Evolutionary conservation across 2,113 vertebrate species (phyloP).

Genomic region (Ciconia boyciana): DNA sequence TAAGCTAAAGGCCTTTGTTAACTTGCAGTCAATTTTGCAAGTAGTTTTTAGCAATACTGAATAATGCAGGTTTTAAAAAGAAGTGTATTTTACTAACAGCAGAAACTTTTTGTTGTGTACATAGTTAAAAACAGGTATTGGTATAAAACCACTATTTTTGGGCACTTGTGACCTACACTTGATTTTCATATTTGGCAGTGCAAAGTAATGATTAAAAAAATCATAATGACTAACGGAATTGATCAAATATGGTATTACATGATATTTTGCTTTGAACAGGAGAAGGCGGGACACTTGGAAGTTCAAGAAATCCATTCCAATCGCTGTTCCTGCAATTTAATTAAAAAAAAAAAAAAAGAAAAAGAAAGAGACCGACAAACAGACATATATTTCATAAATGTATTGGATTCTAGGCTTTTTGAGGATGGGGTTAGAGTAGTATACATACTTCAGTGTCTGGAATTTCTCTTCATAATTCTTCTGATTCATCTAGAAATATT

Average conservation of each 20-base stretch:
- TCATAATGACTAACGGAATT: not conserved
- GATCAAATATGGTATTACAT: not conserved
- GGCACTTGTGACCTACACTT: not conserved
- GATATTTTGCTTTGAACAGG: not conserved
- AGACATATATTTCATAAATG: not conserved
- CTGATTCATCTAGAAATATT: not conserved
- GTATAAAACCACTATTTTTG: not conserved
- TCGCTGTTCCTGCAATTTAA: not conserved
- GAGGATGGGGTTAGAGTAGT: not conserved
- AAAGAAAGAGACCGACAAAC: accelerated
- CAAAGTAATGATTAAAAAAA: not conserved
- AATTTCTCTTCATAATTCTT: not conserved
- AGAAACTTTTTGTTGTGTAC: not conserved
- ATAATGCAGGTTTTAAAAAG: not conserved
- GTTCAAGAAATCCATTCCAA: not conserved
- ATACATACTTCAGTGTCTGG: not conserved
- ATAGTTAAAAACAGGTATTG: not conserved
- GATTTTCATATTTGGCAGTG: not conserved
- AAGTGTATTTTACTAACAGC: not conserved
- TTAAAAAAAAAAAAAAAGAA: not conserved
- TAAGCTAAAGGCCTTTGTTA: not conserved
- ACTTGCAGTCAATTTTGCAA: not conserved
- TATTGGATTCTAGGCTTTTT: not conserved
- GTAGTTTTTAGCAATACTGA: not conserved
- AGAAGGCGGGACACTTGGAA: not conserved